Conservation (phyloP, 2,113 vertebrate genomes). For the Lampris megalopsis region DNA sequence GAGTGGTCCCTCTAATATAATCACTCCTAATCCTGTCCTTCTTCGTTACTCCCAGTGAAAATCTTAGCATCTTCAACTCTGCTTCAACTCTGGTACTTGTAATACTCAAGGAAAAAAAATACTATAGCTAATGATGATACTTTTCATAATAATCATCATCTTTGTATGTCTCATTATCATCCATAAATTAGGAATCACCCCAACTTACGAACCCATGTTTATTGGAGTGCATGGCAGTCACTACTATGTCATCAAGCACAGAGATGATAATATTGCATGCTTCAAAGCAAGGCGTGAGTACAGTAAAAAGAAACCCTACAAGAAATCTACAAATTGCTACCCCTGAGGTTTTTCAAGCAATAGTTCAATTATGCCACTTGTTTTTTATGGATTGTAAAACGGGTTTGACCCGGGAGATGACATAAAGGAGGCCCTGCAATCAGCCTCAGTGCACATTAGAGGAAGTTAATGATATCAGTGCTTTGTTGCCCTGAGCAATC, state of each 20-base stretch:
- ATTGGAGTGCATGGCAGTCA: no score
- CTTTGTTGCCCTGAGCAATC: not conserved
- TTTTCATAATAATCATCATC: no score
- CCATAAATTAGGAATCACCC: no score
- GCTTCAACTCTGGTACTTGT: no score
- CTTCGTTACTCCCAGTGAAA: no score
- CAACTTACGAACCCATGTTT: no score
- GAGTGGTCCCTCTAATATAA: no score
- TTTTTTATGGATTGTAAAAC: not conserved
- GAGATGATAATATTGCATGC: not conserved
- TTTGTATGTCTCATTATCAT: no score
- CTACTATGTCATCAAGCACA: not conserved
- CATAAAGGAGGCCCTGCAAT: slow-evolving; percentile 3
- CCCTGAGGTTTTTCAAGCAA: not conserved
- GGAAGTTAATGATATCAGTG: not conserved
- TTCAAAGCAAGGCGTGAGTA: not conserved
- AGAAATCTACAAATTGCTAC: slow-evolving; percentile 3
- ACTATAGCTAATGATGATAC: no score
- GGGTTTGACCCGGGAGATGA: not conserved
- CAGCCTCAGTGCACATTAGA: not conserved
- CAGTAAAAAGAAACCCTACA: not conserved
- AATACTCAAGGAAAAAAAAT: no score
- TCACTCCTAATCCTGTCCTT: no score
- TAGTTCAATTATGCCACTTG: slow-evolving; percentile 3
- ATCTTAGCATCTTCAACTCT: no score